These are phyloP conservation scores for Drosophila bunnanda DNA, from an alignment of 2,888 invertebrate species.

Conservation along the genomic window DNA sequence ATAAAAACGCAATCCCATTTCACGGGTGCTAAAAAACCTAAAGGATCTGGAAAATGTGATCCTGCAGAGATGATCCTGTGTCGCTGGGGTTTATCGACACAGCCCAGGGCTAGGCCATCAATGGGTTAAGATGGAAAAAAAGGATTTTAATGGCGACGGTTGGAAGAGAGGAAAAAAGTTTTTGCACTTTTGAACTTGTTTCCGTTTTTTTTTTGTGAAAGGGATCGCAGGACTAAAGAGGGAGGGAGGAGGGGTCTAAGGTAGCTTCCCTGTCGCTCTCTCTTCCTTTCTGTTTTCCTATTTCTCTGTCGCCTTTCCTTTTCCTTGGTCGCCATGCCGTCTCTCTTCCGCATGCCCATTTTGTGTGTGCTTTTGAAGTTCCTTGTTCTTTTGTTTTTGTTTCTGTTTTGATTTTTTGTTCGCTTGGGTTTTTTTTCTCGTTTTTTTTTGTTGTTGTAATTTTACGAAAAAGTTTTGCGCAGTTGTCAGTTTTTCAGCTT, in stretches of 20 bases:
- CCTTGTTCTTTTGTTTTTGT: conserved; percentile 40
- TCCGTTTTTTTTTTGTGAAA: conserved; percentile 2
- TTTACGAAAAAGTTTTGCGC: conserved; percentile 63
- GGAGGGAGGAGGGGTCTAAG: background rate
- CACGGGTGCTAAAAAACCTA: background rate
- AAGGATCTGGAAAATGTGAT: conserved; percentile 11
- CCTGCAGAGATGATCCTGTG: background rate
- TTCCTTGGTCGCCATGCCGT: conserved; percentile 10
- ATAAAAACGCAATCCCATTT: conserved; percentile 1
- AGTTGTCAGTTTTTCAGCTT: conserved; percentile 67
- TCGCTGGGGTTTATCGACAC: background rate
- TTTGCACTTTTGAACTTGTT: conserved; percentile 79
- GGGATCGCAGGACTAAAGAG: background rate
- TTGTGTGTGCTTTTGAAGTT: conserved; percentile 60
- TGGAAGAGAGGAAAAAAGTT: conserved; percentile 38
- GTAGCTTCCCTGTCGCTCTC: background rate
- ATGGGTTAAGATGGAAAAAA: conserved; percentile 49
- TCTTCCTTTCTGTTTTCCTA: background rate
- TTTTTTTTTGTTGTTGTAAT: conserved; percentile 31
- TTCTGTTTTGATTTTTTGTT: conserved; percentile 23
- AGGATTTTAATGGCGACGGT: conserved; percentile 50
- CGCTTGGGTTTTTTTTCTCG: conserved; percentile 8
- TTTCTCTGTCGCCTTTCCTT: background rate
- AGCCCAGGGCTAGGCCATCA: conserved; percentile 15
- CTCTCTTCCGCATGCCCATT: conserved; percentile 59